Percentiles rank a stretch among this genome's conserved stretches.
These are phyloP conservation scores for Hypercompe scribonia DNA, from an alignment of 2,888 invertebrate species.

Conservation along the genomic window DNA sequence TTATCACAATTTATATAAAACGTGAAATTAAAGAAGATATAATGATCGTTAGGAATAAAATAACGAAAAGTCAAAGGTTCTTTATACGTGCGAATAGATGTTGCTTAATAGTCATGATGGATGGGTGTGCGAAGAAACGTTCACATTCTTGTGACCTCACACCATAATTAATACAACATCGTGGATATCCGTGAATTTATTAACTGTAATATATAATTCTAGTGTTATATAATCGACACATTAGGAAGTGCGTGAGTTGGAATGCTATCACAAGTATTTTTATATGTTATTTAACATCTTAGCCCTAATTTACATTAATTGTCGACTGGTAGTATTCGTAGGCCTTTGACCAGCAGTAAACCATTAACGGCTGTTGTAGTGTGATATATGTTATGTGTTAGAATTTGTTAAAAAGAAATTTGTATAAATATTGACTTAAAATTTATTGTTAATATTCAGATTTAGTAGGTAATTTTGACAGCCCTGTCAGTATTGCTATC, in stretches of 20 bases:
- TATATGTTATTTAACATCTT: not conserved
- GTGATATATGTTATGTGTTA: too few relatives aligned
- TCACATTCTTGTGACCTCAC: conserved; percentile 17
- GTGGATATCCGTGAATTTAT: conserved; percentile 32
- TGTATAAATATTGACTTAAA: too few relatives aligned
- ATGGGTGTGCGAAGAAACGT: conserved; percentile 37
- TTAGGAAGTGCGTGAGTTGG: not conserved
- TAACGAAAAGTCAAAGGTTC: conserved; percentile 2
- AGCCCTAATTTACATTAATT: not conserved
- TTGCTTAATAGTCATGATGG: conserved; percentile 26
- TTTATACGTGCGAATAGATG: conserved; percentile 7
- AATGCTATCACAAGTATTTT: not conserved
- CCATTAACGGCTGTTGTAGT: too few relatives aligned
- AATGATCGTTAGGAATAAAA: not conserved
- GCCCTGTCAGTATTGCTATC: too few relatives aligned
- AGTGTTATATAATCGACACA: conserved; percentile 25
- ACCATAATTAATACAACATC: conserved; percentile 37
- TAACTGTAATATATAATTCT: conserved; percentile 24
- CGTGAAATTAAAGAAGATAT: not conserved
- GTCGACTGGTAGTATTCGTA: too few relatives aligned
- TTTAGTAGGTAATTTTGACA: too few relatives aligned
- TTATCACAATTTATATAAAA: conserved; percentile 3
- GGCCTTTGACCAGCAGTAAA: too few relatives aligned
- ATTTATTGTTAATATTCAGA: too few relatives aligned
- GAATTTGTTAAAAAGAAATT: too few relatives aligned